A percentile compares a stretch with the other conserved stretches of the same genome.
These are phyloP conservation scores for Cydia splendana DNA, from an alignment of 1,140 invertebrate species.

Conservation along the genomic window DNA sequence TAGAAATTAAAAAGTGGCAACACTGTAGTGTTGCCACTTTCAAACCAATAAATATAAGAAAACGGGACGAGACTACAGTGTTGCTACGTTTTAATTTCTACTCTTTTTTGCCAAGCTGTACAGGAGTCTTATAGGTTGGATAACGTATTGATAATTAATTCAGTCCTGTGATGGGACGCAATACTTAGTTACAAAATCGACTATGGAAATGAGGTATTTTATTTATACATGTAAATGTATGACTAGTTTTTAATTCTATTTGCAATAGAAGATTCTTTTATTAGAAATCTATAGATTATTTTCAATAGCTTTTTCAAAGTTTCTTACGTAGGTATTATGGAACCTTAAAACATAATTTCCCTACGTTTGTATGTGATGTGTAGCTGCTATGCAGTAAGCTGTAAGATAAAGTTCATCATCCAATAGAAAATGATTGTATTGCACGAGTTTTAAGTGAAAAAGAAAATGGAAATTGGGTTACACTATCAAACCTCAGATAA, in stretches of 20 bases:
- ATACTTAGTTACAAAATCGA: constrained; percentile 18
- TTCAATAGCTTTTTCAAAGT: not conserved
- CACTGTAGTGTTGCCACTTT: too few species aligned
- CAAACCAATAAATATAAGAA: too few species aligned
- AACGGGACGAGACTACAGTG: too few species aligned
- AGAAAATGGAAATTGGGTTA: too few species aligned
- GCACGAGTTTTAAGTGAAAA: too few species aligned
- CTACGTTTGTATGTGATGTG: constrained; percentile 20
- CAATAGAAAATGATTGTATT: not conserved
- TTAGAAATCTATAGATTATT: not conserved
- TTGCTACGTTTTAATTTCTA: too few species aligned
- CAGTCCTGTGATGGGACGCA: not conserved
- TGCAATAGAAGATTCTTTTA: not conserved
- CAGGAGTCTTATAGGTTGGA: not conserved
- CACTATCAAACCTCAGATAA: too few species aligned
- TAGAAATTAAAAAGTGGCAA: too few species aligned
- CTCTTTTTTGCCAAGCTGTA: too few species aligned
- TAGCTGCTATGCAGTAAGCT: constrained; percentile 26
- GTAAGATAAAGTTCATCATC: not conserved
- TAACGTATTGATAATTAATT: too few species aligned
- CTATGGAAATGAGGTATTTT: constrained; percentile 19
- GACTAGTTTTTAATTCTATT: not conserved
- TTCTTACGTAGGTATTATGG: constrained; percentile 3
- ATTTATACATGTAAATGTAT: not conserved
- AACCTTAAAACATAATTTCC: constrained; percentile 12